A percentile compares a stretch with the other conserved stretches of the same genome.
These are phyloP conservation scores for Acrocephalus arundinaceus DNA, from an alignment of 2,113 vertebrate species.

Conservation along the genomic window DNA sequence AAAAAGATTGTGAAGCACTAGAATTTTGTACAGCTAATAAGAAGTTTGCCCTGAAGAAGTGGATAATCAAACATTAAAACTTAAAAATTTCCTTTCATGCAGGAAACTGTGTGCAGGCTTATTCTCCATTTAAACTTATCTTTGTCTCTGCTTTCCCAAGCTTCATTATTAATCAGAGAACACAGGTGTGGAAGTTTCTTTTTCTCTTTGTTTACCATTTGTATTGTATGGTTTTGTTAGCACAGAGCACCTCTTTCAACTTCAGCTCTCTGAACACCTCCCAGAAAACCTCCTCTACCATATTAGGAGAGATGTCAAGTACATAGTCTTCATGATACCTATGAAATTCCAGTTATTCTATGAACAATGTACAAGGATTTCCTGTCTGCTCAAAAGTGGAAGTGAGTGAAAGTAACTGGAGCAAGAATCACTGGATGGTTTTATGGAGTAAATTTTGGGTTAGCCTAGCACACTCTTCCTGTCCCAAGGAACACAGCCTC, in stretches of 20 bases:
- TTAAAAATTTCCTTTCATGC: neutral
- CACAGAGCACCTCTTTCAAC: neutral
- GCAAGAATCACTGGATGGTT: neutral
- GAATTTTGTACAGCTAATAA: neutral
- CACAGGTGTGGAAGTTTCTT: neutral
- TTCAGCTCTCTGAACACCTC: neutral
- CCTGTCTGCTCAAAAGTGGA: neutral
- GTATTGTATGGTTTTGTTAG: neutral
- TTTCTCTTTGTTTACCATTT: neutral
- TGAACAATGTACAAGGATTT: neutral
- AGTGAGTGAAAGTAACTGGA: neutral
- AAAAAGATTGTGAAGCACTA: neutral
- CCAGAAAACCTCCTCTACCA: neutral
- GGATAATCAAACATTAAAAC: neutral
- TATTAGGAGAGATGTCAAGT: neutral
- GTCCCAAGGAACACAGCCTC: neutral
- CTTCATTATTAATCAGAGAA: neutral
- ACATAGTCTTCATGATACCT: neutral
- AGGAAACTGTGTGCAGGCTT: neutral
- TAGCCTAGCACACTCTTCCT: neutral
- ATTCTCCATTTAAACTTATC: neutral
- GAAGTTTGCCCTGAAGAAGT: neutral
- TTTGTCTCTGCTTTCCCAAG: neutral
- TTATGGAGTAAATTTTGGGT: neutral
- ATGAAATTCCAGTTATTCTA: neutral